Evolutionary conservation across 2,888 invertebrate species (phyloP).

Genomic region (Cylloceria caligata): DNA sequence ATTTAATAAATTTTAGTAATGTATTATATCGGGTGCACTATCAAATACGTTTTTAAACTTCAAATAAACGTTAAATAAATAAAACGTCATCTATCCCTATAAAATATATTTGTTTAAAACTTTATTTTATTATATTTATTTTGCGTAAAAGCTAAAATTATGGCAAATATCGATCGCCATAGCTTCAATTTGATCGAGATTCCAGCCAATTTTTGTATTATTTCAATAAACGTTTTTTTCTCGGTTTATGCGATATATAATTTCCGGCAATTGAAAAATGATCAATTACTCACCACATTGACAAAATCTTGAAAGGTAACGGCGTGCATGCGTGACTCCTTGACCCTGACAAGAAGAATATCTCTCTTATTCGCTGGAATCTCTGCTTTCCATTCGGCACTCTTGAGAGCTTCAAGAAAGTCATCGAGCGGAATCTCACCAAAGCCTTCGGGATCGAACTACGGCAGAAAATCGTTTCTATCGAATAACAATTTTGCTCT

Average conservation of each 20-base stretch:
- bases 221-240: background rate
- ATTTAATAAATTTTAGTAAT: too few species aligned
- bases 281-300: constrained; percentile 91
- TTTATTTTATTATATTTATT: too few species aligned
- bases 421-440: constrained; percentile 96
- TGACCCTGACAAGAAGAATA: constrained; percentile 84
- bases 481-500: constrained; percentile 22
- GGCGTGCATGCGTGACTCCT: constrained; percentile 86
- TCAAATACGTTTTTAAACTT: too few species aligned
- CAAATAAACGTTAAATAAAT: too few species aligned
- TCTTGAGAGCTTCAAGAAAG: constrained; percentile 91
- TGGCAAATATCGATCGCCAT: too few species aligned
- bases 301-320: constrained; percentile 97
- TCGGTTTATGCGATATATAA: background rate
- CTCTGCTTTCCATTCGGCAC: constrained; percentile 91
- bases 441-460: constrained; percentile 97
- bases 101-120: too few species aligned
- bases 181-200: too few species aligned
- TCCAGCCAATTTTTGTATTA: too few species aligned
- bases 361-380: constrained; percentile 91
- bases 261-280: background rate
- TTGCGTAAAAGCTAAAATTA: too few species aligned
- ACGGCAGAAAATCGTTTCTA: constrained; percentile 72
- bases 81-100: too few species aligned
- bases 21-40: too few species aligned